Conservation (phyloP, 1,140 invertebrate genomes). For the Ylistrum balloti region DNA sequence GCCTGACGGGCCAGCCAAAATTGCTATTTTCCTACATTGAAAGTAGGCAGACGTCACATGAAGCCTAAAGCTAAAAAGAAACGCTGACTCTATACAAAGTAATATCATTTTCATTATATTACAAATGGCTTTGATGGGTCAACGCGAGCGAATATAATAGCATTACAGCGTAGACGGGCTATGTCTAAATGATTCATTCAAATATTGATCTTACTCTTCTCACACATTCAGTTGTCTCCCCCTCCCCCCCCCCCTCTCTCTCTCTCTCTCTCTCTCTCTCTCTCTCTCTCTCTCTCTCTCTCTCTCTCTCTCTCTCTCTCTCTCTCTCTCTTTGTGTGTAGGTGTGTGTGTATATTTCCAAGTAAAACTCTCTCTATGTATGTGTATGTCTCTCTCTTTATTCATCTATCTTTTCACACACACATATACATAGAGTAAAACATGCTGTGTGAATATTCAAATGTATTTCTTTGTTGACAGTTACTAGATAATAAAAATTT, state of each 20-base stretch:
- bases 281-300: no score
- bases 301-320: no score
- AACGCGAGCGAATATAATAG: conserved; percentile 15
- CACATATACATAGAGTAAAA: no score
- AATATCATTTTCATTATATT: conserved; percentile 21
- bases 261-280: no score
- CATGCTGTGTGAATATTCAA: no score
- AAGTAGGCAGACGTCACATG: background rate
- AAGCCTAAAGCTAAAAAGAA: background rate
- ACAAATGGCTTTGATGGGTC: conserved; percentile 25
- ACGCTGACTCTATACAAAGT: conserved; percentile 24
- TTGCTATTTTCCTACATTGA: background rate
- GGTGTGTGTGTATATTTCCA: no score
- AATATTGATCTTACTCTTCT: background rate
- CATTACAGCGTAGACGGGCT: background rate
- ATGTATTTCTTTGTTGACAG: no score
- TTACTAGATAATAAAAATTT: no score
- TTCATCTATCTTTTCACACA: no score
- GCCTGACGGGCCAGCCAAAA: background rate
- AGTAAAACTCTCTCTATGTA: background rate
- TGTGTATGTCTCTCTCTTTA: no score
- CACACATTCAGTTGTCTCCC: conserved; percentile 27
- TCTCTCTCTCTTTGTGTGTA: no score
- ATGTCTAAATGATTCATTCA: conserved; percentile 15
- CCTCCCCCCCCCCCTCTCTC: no score